Base-by-base conservation (phyloP, 1,140 invertebrate genomes). In the Solen grandis region DNA sequence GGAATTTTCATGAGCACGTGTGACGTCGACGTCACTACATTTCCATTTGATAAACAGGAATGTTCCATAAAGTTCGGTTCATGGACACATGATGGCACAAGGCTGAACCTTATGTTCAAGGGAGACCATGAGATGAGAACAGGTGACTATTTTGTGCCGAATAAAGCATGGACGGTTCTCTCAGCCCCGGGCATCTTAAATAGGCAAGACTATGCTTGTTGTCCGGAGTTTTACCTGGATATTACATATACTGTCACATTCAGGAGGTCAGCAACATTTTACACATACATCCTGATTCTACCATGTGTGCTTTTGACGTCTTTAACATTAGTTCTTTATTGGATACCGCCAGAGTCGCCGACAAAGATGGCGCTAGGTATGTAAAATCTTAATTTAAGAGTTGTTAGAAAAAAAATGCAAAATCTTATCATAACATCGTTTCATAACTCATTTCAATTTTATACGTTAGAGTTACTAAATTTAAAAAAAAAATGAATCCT, bases 1-100 rank as follows among this genome's bases (percentile, higher is more conserved):
- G 98, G 98, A 4, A 99, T 99, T 90, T 99, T 98, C 92, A 99
- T 99, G 92, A 99, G 97, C 10, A 99, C 97, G 5, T 99, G 99
- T 82, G 69, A 86, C 41, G 90, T 93, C 75, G 97, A 99, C 90
- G 91, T 92, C 2, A 86, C 82, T 36, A 78, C 88, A 57, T 93
- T 93, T 79, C 92, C 92, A 14, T 93, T 92, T 83, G 92, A 93
- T 81, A 77, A 88, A 35, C 92, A 93, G 75, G 84, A 60, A 13
- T 93, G 92, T 81, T 60, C 81, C 1, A 72, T 93, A 41, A 93
- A 93, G 81, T 93, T 93, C 73, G 92, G 92, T 13, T 90, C 89
- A 2, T 93, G 92, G 92, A 90, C 92, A 19, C 92, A 92, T 81
- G 83, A 87, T 55, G 91, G 92, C 14, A 83, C 79, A 66, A 86